Evolutionary conservation across 2,797 vertebrate genomes (phyloP).

Genomic region (Petrocephalus sullivani): DNA sequence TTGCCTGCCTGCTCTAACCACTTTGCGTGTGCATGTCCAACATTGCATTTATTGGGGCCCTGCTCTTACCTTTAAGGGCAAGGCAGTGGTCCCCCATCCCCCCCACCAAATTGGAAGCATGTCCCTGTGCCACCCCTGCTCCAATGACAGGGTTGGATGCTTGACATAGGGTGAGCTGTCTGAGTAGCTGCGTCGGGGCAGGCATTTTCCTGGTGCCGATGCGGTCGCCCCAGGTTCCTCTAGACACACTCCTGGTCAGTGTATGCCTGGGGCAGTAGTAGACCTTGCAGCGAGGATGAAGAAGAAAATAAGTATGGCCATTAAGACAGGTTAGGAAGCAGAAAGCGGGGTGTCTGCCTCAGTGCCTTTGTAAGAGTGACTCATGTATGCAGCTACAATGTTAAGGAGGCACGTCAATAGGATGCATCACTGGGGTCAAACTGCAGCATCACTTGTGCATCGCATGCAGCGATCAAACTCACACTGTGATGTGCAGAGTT

Average conservation of each 20-base stretch:
- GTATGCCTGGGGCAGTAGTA: not conserved
- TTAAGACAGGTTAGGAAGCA: not conserved
- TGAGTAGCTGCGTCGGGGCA: not conserved
- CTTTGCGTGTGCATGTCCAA: constrained; percentile 36
- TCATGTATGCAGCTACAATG: not conserved
- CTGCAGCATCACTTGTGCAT: not conserved
- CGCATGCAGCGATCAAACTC: not conserved
- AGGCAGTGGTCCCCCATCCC: not conserved
- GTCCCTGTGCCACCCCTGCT: not conserved
- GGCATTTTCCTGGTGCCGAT: not conserved
- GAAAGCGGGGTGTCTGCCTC: not conserved
- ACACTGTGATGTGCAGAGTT: not conserved
- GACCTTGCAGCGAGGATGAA: not conserved
- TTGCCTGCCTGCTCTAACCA: constrained; percentile 38
- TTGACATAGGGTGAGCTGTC: not conserved
- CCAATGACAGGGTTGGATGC: not conserved
- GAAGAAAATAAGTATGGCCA: not conserved
- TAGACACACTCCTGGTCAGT: not conserved
- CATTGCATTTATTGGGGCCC: constrained; percentile 54
- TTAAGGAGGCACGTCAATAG: not conserved
- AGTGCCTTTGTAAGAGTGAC: not conserved
- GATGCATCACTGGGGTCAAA: not conserved
- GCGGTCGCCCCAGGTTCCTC: not conserved
- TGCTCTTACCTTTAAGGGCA: constrained; percentile 44
- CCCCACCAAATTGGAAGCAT: not conserved